Base-by-base conservation (phyloP, 2,113 vertebrate genomes). In the Galbula dea region DNA sequence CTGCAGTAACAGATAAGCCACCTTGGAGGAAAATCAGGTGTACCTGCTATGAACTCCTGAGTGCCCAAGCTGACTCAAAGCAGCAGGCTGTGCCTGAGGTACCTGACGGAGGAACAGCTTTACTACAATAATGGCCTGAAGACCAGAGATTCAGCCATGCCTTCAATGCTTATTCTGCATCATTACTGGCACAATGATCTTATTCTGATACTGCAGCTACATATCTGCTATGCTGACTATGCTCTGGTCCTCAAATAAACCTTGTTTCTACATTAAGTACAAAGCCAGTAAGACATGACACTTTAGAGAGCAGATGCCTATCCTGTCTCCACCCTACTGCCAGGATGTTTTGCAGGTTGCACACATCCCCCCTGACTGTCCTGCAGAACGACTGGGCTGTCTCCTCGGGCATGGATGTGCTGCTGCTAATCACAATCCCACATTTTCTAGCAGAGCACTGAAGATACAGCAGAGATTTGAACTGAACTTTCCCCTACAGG, bases 361-460 rank as follows among this genome's bases (percentile, higher is more conserved):
- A 48, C 22, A 7, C 34, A 65, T 43, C 36, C 76, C 34, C 49
- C 4, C 12, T 30, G 52, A 26, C 46, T 66, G 51, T 37, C 80
- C 80, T 52, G 34, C 55, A 65, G 65, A 69, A 32, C 4, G 9
- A 37, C 5, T n/a, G 23, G 17, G 32, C 59, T 10, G 2, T 3
- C 15, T 11, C 55, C 27, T 7, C 1, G 1, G 18, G n/a, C 30
- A 36, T 1, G 1, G 73, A 27, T 2, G 0, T 1, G 0, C n/a
- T 52, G n/a, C 59, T 58, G 84, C 61, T 65, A 36, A 52, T 39
- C 57, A 68, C 65, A 83, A 52, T 67, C 6, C 6, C 37, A 12
- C 36, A 12, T 18, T 48, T 79, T 32, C 63, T 37, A 24, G 3
- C 0, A 34, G 1, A 75, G 30, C 37, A 49, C 0, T 23, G 39